Base-by-base conservation (phyloP, 2,113 vertebrate genomes). In the Microcebus lehilahytsara region DNA sequence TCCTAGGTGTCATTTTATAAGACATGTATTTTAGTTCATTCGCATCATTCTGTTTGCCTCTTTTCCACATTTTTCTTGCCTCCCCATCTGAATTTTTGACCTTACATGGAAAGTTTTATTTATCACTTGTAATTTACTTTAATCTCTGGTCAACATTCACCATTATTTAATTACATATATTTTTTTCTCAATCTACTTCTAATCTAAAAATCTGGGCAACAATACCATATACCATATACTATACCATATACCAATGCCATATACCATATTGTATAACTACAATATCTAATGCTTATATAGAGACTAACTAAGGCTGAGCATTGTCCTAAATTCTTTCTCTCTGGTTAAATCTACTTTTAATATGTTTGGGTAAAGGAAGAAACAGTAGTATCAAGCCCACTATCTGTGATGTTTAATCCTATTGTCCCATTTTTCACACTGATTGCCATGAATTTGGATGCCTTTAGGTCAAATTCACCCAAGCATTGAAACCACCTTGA, bases 401-500 rank as follows among this genome's bases (percentile, higher is more conserved):
- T 94, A 71, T 5, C 69, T 71, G 23, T 72, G 46, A 74, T 77
- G 53, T 37, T 96, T 94, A 64, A 95, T 98, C 97, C 66, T 95
- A 85, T 49, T 89, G 69, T 88, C 62, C 95, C 85, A 95, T 97
- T 97, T 98, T 98, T 96, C 64, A 96, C 94, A 96, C 95, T 96
- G 14, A 96, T 96, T 98, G 97, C 89, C 90, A 97, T 93, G 77
- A 91, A 96, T 97, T 98, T 96, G 49, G 93, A 93, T 93, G 96
- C 86, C 89, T 98, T 97, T 81, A 96, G 87, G 87, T 77, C 88
- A 93, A 97, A 62, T 34, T 97, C 94, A 86, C 51, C 89, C 30
- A 98, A 97, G 93, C 94, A 97, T 95, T 98, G 97, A 96, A 51
- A 94, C 66, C 85, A 56, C 83, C 9, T 86, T 96, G 95, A 97